phyloP scores from a whole-genome alignment of 1,140 invertebrate species.

The Octopus bimaculoides region DNA sequence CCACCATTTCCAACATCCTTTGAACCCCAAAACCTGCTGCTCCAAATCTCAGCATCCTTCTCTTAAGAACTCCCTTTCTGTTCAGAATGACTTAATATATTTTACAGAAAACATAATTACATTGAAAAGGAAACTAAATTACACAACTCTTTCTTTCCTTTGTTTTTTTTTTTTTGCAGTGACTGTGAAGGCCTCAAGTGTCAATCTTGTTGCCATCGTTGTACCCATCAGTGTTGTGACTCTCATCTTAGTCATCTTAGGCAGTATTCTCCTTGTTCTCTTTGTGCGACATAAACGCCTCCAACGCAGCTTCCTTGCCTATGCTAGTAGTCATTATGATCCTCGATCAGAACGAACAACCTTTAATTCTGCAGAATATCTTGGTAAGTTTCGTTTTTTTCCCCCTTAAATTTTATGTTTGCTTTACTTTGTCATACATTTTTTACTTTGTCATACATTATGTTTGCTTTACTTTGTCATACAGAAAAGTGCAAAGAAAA shows the following conservation, averaged over 20 bases:
- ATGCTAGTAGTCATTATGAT: constrained; percentile 84
- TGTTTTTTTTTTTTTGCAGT: constrained; percentile 9
- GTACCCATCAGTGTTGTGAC: constrained; percentile 62
- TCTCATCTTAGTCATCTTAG: constrained; percentile 57
- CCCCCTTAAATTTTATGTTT: too few species aligned
- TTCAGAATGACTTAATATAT: too few species aligned
- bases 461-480: too few species aligned
- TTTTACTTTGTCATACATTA: too few species aligned
- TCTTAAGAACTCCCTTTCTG: too few species aligned
- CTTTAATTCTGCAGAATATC: constrained; percentile 68
- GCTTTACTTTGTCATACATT: too few species aligned
- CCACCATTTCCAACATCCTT: too few species aligned
- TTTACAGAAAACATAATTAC: too few species aligned
- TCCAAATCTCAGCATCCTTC: too few species aligned
- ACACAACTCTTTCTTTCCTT: background rate
- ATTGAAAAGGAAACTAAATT: background rate
- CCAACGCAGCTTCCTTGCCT: constrained; percentile 75
- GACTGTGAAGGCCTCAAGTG: constrained; percentile 19
- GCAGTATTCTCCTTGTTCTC: constrained; percentile 66
- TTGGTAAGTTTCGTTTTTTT: constrained; percentile 28
- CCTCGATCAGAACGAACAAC: constrained; percentile 80
- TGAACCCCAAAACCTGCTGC: too few species aligned
- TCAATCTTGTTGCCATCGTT: constrained; percentile 55
- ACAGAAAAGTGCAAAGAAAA: too few species aligned
- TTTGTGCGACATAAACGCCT: constrained; percentile 72